Evolutionary conservation across 2,888 invertebrate genomes (phyloP).

Genomic region (Cephus nigrinus): DNA sequence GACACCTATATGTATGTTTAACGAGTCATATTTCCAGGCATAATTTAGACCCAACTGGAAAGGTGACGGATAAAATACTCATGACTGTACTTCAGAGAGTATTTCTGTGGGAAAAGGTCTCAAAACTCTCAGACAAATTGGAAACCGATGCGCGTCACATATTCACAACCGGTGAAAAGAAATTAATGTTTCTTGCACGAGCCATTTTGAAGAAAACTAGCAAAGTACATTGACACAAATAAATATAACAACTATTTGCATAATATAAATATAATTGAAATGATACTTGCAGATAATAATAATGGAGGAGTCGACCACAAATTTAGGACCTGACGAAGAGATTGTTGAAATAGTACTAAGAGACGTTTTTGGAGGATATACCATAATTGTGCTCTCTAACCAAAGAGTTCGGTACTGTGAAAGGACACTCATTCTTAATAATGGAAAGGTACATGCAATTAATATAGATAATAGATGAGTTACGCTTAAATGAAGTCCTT

Average conservation of each 20-base stretch:
- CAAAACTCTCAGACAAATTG: conserved; percentile 39
- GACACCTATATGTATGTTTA: not conserved
- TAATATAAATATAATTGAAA: not conserved
- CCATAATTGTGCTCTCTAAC: conserved; percentile 42
- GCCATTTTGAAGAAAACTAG: conserved; percentile 35
- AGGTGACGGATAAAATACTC: conserved; percentile 32
- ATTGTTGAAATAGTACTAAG: conserved; percentile 38
- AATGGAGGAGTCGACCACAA: conserved; percentile 36
- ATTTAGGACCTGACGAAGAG: conserved; percentile 34
- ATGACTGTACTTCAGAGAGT: conserved; percentile 42
- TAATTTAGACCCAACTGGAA: conserved; percentile 41
- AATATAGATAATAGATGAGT: not conserved
- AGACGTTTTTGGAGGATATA: conserved; percentile 40
- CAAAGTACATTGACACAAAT: conserved; percentile 30
- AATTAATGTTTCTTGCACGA: conserved; percentile 41
- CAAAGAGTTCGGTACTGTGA: conserved; percentile 34
- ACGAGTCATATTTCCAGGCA: conserved; percentile 22
- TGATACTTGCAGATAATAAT: conserved; percentile 38
- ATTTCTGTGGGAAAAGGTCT: conserved; percentile 44
- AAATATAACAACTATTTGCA: conserved; percentile 7
- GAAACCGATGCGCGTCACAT: conserved; percentile 36
- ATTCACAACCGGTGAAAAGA: conserved; percentile 39
- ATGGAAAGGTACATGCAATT: conserved; percentile 28
- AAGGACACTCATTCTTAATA: conserved; percentile 23
- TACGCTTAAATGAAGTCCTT: not conserved